These are phyloP conservation scores for Rachycentron canadum DNA, from an alignment of 2,797 vertebrate genomes.

Conservation along the genomic window DNA sequence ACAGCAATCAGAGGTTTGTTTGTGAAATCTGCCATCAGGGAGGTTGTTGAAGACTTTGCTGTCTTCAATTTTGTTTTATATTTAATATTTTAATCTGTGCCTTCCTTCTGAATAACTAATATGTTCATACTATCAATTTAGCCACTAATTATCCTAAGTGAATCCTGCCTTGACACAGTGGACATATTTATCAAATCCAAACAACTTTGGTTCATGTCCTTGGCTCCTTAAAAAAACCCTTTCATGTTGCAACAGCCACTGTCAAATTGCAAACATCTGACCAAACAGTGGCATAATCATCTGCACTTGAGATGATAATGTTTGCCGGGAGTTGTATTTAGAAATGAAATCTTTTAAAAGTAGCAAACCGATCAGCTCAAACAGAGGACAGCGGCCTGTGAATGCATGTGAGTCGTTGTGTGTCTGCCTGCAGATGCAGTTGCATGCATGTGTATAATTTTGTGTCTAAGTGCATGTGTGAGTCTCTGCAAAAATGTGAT, in stretches of 20 bases:
- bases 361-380: constrained; percentile 63
- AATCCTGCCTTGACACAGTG: constrained; percentile 44
- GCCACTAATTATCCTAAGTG: constrained; percentile 47
- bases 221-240: constrained; percentile 51
- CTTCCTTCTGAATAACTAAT: constrained; percentile 35
- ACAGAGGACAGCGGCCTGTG: constrained; percentile 44
- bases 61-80: constrained; percentile 15
- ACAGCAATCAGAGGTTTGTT: constrained; percentile 51
- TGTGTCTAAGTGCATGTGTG: constrained; percentile 59
- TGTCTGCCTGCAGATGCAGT: constrained; percentile 44
- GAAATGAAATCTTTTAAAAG: constrained; percentile 62
- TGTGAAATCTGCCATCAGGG: constrained; percentile 46
- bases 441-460: constrained; percentile 45
- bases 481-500: constrained; percentile 76
- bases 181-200: constrained; percentile 54
- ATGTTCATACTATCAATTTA: constrained; percentile 55
- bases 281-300: constrained; percentile 54
- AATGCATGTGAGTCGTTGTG: constrained; percentile 34
- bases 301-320: constrained; percentile 65
- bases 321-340: constrained; percentile 49
- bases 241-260: constrained; percentile 40
- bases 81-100: constrained; percentile 45
- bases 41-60: constrained; percentile 17
- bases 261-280: constrained; percentile 50
- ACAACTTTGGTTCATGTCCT: constrained; percentile 51